Percentiles rank a stretch among this genome's conserved stretches.
Conservation (phyloP, 2,888 invertebrate species). For the Galeruca laticollis region DNA sequence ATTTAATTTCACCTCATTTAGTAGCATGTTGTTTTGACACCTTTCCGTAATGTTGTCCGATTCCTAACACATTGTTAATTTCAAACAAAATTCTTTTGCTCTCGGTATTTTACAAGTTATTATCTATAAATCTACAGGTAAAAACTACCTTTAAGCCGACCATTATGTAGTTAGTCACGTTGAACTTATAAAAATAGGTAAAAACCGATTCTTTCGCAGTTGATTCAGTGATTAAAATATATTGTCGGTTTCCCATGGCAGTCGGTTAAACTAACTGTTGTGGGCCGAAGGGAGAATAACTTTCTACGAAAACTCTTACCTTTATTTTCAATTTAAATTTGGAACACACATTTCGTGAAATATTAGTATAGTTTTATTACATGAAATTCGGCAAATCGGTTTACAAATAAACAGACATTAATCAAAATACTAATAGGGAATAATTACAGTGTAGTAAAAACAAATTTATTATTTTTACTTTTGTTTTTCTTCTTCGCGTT, state of each 20-base stretch:
- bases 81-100: background rate
- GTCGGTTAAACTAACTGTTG: background rate
- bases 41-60: background rate
- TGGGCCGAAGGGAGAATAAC: background rate
- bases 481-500: no score
- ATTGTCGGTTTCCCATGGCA: conserved; percentile 7
- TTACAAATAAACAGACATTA: no score
- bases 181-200: conserved; percentile 11
- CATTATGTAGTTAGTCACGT: conserved; percentile 1
- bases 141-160: conserved; percentile 5
- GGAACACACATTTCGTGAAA: no score
- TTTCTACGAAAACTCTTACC: background rate
- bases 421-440: no score
- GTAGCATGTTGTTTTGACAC: background rate
- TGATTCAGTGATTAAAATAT: conserved; percentile 7
- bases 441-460: no score
- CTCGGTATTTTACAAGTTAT: background rate
- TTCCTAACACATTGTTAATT: background rate
- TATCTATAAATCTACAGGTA: conserved; percentile 7
- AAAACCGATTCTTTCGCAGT: background rate
- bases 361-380: no score
- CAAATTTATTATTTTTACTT: no score
- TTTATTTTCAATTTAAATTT: background rate
- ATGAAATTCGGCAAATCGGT: no score
- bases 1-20: no score